Percentiles rank a stretch among this genome's conserved stretches.
phyloP scores from a whole-genome alignment of 1,140 invertebrate species.

The Drosophila sturtevanti region DNA sequence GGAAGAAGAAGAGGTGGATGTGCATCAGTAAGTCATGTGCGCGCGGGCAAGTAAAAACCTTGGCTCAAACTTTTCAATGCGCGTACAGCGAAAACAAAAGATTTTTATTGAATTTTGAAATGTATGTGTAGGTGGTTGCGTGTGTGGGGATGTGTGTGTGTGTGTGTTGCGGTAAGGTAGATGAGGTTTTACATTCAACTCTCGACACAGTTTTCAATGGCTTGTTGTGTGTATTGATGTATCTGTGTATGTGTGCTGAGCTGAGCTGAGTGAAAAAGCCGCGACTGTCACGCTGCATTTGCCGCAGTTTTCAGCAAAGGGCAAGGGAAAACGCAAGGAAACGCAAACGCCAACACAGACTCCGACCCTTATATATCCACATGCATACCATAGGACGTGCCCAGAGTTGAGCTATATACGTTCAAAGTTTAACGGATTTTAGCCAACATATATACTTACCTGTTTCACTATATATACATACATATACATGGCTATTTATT shows the following conservation, averaged over 20 bases:
- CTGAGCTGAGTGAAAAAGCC: conserved; percentile 64
- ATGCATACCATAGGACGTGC: background rate
- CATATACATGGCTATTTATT: conserved; percentile 23
- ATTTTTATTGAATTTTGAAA: conserved; percentile 79
- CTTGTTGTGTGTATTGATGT: conserved; percentile 7
- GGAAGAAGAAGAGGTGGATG: background rate
- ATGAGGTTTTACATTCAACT: conserved; percentile 7
- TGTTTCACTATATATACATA: background rate
- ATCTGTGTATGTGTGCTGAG: background rate
- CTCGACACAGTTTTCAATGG: conserved; percentile 46
- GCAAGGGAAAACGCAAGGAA: background rate
- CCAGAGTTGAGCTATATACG: conserved; percentile 12
- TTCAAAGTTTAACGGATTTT: conserved; percentile 66
- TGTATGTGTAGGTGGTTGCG: conserved; percentile 10
- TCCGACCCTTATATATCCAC: background rate
- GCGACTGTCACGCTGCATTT: conserved; percentile 74
- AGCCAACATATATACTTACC: background rate
- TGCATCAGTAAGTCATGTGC: conserved; percentile 62
- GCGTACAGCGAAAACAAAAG: conserved; percentile 68
- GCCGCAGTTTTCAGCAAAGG: conserved; percentile 19
- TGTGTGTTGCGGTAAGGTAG: conserved; percentile 43
- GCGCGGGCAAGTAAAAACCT: conserved; percentile 57
- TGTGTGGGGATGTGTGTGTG: background rate
- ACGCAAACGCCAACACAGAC: background rate
- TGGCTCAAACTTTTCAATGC: conserved; percentile 77